phyloP scores from a whole-genome alignment of 2,797 vertebrate genomes.

The Threskiornis aethiopicus region DNA sequence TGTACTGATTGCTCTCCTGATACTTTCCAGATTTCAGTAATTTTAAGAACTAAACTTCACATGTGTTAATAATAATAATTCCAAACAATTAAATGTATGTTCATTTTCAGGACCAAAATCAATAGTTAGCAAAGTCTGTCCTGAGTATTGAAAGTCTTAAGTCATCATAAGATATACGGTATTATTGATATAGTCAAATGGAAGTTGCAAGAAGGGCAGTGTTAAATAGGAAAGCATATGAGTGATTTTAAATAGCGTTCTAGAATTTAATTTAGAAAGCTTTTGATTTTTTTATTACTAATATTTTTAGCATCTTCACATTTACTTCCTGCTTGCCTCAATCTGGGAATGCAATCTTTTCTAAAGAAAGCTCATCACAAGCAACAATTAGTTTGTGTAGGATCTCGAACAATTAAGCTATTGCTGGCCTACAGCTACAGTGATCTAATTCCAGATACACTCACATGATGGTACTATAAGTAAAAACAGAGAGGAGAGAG shows the following conservation, averaged over 20 bases:
- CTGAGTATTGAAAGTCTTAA: background rate
- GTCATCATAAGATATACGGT: background rate
- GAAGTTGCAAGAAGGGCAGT: background rate
- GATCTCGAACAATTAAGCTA: constrained; percentile 3
- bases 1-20: background rate
- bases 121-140: background rate
- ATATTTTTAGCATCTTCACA: background rate
- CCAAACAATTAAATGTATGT: background rate
- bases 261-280: constrained; percentile 2
- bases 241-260: background rate
- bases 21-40: background rate
- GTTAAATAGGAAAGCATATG: background rate
- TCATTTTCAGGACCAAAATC: background rate
- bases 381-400: background rate
- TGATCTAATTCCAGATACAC: background rate
- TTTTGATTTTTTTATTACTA: background rate
- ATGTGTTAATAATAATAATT: background rate
- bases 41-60: background rate
- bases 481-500: constrained; percentile 24
- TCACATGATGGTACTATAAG: constrained; percentile 21
- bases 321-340: constrained; percentile 21
- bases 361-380: constrained; percentile 15
- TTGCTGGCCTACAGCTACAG: background rate
- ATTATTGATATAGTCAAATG: background rate
- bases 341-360: constrained; percentile 17